Conservation (phyloP, 2,888 invertebrate genomes). For the Mesoligia furuncula region DNA sequence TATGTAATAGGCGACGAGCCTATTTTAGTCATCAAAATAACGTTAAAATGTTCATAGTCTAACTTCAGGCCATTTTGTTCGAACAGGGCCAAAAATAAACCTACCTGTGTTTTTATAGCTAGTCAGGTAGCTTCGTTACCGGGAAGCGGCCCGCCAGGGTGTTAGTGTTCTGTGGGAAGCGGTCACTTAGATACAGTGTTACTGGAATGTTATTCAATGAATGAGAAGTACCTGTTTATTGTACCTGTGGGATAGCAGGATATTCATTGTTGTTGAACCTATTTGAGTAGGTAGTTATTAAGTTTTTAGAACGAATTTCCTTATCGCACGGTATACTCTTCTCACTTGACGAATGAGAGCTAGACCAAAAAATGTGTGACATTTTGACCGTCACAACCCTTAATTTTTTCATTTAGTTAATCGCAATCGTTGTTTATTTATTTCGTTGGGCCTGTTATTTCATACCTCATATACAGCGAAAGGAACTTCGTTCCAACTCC, state of each 20-base stretch:
- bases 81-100: neutral
- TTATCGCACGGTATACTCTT: neutral
- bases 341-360: neutral
- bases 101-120: slow-evolving; percentile 29
- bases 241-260: neutral
- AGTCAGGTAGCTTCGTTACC: slow-evolving; percentile 33
- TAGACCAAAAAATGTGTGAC: neutral
- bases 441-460: neutral
- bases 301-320: neutral
- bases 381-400: neutral
- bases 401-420: neutral
- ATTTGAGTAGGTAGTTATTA: neutral
- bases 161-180: neutral
- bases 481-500: neutral
- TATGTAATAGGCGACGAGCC: no score
- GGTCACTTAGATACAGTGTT: slow-evolving; percentile 7
- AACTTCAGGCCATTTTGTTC: neutral
- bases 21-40: neutral
- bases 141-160: neutral
- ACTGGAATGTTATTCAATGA: slow-evolving; percentile 7
- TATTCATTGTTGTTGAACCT: neutral
- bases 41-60: neutral
- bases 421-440: neutral
- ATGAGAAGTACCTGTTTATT: slow-evolving; percentile 1
- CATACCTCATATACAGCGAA: neutral